Conservation (phyloP, 2,888 invertebrate genomes). For the Drosophila ochracea region DNA sequence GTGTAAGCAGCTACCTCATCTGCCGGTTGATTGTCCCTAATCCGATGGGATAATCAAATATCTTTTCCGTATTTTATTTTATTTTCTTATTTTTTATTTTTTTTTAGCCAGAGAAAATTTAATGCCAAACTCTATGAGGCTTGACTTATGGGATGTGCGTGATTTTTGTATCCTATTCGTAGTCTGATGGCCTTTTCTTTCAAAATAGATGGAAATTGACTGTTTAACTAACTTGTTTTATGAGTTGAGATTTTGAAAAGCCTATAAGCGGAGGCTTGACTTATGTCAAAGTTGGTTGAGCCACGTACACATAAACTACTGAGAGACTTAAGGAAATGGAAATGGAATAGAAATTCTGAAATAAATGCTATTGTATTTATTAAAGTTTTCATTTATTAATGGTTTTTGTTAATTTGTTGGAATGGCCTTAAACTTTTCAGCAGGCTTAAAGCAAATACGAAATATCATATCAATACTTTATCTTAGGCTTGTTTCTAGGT, state of each 20-base stretch:
- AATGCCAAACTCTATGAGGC: conserved; percentile 58
- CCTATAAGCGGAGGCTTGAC: background rate
- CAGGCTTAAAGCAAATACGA: background rate
- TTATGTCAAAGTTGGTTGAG: background rate
- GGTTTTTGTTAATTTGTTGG: background rate
- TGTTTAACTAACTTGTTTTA: conserved; percentile 5
- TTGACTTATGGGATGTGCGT: conserved; percentile 47
- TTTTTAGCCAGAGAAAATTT: conserved; percentile 19
- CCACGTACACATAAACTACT: background rate
- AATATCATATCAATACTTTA: background rate
- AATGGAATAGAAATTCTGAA: no score
- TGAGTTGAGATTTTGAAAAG: background rate
- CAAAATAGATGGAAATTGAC: conserved; percentile 1
- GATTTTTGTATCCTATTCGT: conserved; percentile 37
- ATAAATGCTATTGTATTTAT: background rate
- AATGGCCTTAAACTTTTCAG: background rate
- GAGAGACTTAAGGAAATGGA: no score
- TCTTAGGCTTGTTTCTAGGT: background rate
- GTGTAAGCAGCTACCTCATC: conserved; percentile 32
- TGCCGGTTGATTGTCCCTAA: conserved; percentile 50
- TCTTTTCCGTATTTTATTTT: conserved; percentile 21
- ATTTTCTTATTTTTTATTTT: background rate
- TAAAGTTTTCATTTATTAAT: background rate
- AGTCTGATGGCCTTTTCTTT: conserved; percentile 1
- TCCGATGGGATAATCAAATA: conserved; percentile 65